phyloP scores from a whole-genome alignment of 2,797 vertebrate species.

The Microctenopoma lineatum region DNA sequence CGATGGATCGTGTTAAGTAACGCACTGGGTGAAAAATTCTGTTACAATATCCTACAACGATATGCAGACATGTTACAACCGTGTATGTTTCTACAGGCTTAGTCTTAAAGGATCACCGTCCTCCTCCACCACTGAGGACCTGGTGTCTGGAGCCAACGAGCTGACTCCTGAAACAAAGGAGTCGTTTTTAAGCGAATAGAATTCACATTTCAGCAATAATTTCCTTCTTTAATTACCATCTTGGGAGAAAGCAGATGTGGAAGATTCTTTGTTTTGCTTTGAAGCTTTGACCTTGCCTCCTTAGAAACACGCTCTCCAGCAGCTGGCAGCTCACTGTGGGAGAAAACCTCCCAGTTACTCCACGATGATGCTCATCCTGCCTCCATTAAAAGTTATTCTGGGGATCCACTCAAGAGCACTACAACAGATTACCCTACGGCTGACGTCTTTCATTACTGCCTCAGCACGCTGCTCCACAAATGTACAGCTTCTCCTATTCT shows the following conservation, averaged over 20 bases:
- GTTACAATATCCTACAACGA: neutral
- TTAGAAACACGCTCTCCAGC: slow-evolving; percentile 33
- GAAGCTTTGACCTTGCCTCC: slow-evolving; percentile 61
- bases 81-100: too few species aligned
- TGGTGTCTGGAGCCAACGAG: slow-evolving; percentile 14
- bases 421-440: too few species aligned
- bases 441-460: neutral
- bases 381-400: neutral
- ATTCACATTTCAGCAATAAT: neutral
- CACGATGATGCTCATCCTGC: slow-evolving; percentile 25
- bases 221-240: slow-evolving; percentile 39
- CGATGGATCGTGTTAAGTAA: too few species aligned
- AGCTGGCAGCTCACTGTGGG: slow-evolving; percentile 56
- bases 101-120: neutral
- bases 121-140: slow-evolving; percentile 22
- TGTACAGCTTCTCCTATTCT: neutral
- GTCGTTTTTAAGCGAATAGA: slow-evolving; percentile 24
- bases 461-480: neutral
- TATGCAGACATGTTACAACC: too few species aligned
- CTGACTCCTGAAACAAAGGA: slow-evolving; percentile 36
- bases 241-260: slow-evolving; percentile 51
- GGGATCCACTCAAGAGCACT: neutral
- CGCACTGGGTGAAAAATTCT: neutral
- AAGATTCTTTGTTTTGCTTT: slow-evolving; percentile 53
- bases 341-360: slow-evolving; percentile 62